Base-by-base conservation (phyloP, 2,888 invertebrate species). In the Lasioglossum oenotherae region DNA sequence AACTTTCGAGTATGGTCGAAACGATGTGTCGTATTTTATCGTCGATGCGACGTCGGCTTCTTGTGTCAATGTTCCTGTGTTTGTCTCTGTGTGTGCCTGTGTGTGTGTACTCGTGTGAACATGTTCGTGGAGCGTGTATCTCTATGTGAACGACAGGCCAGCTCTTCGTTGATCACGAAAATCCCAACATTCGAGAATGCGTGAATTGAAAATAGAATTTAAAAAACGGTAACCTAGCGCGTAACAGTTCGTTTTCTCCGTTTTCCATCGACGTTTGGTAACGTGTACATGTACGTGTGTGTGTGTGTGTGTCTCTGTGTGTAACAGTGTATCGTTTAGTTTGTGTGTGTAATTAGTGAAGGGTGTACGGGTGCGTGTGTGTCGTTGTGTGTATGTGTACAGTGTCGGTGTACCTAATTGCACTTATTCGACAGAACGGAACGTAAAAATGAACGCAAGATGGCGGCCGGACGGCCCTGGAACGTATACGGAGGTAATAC, bases 91-190 rank as follows among this genome's bases (percentile, higher is more conserved):
- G 44, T 31, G 35, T 53, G 23, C 67, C 31, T 75, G 49, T 49
- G 72, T 46, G 73, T 78, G 38, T 38, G 69, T 27, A 23, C 35
- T n/a, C 44, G 75, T 69, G 72, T 78, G 23, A 35, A 64, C 49
- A 46, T 84, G 74, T 84, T 67, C 67, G 69, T 69, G 69, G 38
- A 69, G 38, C 83, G 90, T 92, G 90, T 92, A 89, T 90, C 87
- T 89, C 81, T 89, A 91, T 91, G 87, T 84, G 89, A 91, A 91
- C 90, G 91, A 91, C 91, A 91, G 91, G 91, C 91, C 91, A 91
- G 91, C 91, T 94, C 93, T 95, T 95, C 95, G 95, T 94, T 95
- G 95, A 95, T 95, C 94, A 94, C 94, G 95, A 95, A 94, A 94
- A 94, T 94, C 93, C 94, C 94, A 94, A 94, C 94, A 94, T 94